Conservation (phyloP, 2,113 vertebrate species). For the Carassius gibelio region DNA sequence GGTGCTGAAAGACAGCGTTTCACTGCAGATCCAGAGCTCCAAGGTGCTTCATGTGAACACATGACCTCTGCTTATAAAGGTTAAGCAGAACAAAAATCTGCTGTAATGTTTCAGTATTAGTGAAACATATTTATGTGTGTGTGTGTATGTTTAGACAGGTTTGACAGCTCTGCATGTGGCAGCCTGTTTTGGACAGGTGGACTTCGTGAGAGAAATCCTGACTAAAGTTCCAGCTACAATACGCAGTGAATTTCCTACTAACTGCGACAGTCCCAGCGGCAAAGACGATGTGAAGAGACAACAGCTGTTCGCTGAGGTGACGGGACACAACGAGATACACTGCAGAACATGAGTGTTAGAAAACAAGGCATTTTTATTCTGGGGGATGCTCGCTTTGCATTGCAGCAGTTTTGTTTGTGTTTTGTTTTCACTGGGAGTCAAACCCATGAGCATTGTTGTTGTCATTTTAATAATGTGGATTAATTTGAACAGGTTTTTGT, state of each 20-base stretch:
- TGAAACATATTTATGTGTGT: slow-evolving; percentile 23
- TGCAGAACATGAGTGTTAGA: too few relatives aligned
- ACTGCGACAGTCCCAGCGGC: too few relatives aligned
- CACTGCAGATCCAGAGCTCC: slow-evolving; percentile 64
- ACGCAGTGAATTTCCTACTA: neutral
- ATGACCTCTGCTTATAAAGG: slow-evolving; percentile 1
- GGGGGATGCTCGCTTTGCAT: too few relatives aligned
- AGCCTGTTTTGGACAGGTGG: slow-evolving; percentile 62
- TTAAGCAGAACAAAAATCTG: neutral
- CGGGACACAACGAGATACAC: too few relatives aligned
- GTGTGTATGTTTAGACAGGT: slow-evolving; percentile 58
- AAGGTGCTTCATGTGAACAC: slow-evolving; percentile 55
- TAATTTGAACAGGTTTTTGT: too few relatives aligned
- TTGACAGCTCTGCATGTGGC: slow-evolving; percentile 65
- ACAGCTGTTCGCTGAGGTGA: slow-evolving; percentile 56
- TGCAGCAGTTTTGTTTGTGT: too few relatives aligned
- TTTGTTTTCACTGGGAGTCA: too few relatives aligned
- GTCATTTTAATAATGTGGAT: too few relatives aligned
- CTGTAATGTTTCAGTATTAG: neutral
- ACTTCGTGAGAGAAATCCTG: slow-evolving; percentile 66
- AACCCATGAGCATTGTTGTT: too few relatives aligned
- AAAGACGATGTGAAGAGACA: slow-evolving; percentile 38
- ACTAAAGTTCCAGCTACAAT: slow-evolving; percentile 60
- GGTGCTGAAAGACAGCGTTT: slow-evolving; percentile 62
- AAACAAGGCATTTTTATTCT: too few relatives aligned